Evolutionary conservation across 2,113 vertebrate species (phyloP), one percentile per base, ranked within the genome.

Genomic region (Heterotis niloticus): DNA sequence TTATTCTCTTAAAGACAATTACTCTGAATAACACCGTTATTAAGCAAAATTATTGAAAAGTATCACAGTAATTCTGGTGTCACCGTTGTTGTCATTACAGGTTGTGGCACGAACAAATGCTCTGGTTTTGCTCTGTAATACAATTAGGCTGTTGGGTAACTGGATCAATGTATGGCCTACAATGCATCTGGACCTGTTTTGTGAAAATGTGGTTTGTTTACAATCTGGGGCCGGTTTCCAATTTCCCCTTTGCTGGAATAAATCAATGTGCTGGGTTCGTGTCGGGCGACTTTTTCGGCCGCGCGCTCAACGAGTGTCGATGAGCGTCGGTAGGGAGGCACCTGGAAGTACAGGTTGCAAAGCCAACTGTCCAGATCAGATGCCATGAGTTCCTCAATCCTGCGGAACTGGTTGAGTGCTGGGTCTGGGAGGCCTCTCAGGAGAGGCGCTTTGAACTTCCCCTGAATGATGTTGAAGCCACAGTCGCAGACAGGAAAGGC

Each of bases 341-440:
- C 96, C 96, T 99, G 93, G 84, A 99, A 98, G 89, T 98, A 98
- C 80, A 98, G 89, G 86, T 98, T 98, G 86, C 96, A 96, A 64
- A 99, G 85, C 96, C 96, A 98, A 80, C 93, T 90, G 86, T 98
- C 95, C 75, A 98, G 89, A 81, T 97, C 96, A 64, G 89, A 89
- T 59, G 91, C 94, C 82, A 98, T 93, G 79, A 94, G 83, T 13
- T 85, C 89, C 87, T 98, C 96, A 0, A 94, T 94, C 90, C 94
- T 94, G 82, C 82, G 84, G 88, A 97, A 98, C 82, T 90, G 87
- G 84, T 93, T 83, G 29, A 97, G 59, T 74, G 77, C 90, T 74
- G 84, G 75, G 76, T 92, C 81, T 0, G 94, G 95, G 75, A 83
- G 86, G 11, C 96, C 96, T 81, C 92, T 87, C 69, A 98, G 90